Conservation (phyloP, 2,797 vertebrate genomes). For the Rhinogobio ventralis region DNA sequence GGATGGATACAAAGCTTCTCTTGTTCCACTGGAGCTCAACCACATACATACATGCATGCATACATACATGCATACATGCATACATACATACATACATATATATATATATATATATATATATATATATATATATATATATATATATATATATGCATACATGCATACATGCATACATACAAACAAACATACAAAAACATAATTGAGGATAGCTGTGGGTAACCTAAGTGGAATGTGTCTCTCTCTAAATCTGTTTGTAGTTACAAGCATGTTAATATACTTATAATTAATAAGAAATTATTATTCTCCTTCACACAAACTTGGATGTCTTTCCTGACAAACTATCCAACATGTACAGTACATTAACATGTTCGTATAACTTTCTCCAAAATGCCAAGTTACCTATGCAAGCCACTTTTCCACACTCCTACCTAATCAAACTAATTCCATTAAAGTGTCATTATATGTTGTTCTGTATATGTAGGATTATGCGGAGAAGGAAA, state of each 20-base stretch:
- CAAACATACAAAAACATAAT: not conserved
- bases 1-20: not conserved
- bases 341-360: not conserved
- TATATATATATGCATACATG: too few species aligned
- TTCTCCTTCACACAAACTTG: not conserved
- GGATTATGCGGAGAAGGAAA: slow-evolving; percentile 98
- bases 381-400: not conserved
- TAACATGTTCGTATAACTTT: not conserved
- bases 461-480: slow-evolving; percentile 57
- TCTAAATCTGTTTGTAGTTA: not conserved
- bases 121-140: too few species aligned
- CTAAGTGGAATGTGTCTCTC: not conserved
- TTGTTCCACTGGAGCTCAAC: not conserved
- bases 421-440: not conserved
- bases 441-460: not conserved
- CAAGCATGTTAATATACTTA: not conserved
- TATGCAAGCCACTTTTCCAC: not conserved
- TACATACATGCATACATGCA: too few species aligned
- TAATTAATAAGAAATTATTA: not conserved
- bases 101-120: too few species aligned
- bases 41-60: slow-evolving; percentile 1
- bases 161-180: slow-evolving; percentile 8
- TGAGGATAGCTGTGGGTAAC: not conserved
- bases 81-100: too few species aligned
- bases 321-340: not conserved